Base-by-base conservation (phyloP, 1,140 invertebrate species). In the Cydia strobilella region DNA sequence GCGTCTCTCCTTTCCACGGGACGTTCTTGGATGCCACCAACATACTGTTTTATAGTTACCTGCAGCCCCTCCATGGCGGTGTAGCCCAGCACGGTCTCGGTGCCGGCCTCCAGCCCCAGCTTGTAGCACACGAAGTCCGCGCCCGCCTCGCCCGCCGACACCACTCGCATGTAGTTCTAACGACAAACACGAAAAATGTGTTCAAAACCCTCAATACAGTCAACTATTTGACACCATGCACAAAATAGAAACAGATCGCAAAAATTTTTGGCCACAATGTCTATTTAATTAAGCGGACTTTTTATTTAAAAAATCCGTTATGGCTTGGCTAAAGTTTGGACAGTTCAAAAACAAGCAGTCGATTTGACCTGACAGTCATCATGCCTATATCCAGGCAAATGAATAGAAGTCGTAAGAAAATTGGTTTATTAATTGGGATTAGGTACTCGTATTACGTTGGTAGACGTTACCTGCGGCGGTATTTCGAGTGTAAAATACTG, bases 51-150 rank as follows among this genome's bases (percentile, higher is more conserved):
- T 7, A 23, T 13, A 23, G 18, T 73, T 79, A 90, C 90, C 88
- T 90, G 74, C 7, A 90, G 79, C 15, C 90, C 90, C 76, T 90
- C 89, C 89, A 92, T 90, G 1, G 89, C 90, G 2, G 87, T 89
- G 65, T 90, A 90, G 0, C 90, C 90, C 0, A 90, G 75, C 0
- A 90, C 86, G 7, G 89, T 92, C 66, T 88, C 89, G 0, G 82
- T 83, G 0, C 90, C 89, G 0, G 85, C 86, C 39, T 90, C 88
- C 1, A 92, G 69, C 0, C 90, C 90, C 71, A 92, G 51, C 75
- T 91, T 91, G 74, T 92, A 92, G 74, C 90, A 92, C 69, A 89
- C 87, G 0, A 89, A 87, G 3, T 90, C 84, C 0, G 82, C 82
- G 0, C 87, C 87, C 4, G 4, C 80, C 81, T 25, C 84, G 86